Base-by-base conservation (phyloP, 2,888 invertebrate species). In the Yponomeuta malinellus region DNA sequence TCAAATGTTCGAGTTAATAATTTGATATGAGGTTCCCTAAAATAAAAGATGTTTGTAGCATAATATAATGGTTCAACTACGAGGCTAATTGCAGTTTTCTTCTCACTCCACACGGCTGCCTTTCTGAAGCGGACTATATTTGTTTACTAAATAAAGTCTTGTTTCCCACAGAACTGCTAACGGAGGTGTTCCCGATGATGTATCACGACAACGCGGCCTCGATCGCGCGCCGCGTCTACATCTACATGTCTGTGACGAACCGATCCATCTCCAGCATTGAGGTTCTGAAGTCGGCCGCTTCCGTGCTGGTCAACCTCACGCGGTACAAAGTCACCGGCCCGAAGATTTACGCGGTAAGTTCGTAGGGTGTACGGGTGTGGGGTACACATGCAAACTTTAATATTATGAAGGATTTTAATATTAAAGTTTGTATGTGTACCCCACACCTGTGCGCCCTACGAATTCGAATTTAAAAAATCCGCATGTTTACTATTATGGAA, bases 241-340 rank as follows among this genome's bases (percentile, higher is more conserved):
- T 81, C 1, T 92, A 88, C 75, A 92, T 92, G 90, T 84, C 85
- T 0, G 80, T 82, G 31, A 86, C 93, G 2, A 94, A 93, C 78
- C 90, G 95, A 74, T 95, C 95, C 43, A 84, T 93, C 70, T 94
- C 94, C 2, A 94, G 95, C 78, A 89, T 94, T 76, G 92, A 93
- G 74, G 89, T 93, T 68, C 87, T 93, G 68, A 90, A 90, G 66
- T 85, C 87, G 23, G 93, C 93, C 0, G 88, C 93, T 5, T 90
- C 93, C 29, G 93, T 96, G 66, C 90, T 96, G 52, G 93, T 96
- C 66, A 96, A 95, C 78, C 84, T 96, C 73, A 93, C 94, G 12
- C 94, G 95, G 72, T 95, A 94, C 76, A 88, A 88, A 70, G 84
- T 89, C 69, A 95, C 95, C 0, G 94, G 93, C 10, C 89, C 92